Conservation (phyloP, 2,113 vertebrate species). For the Platysteira castanea region DNA sequence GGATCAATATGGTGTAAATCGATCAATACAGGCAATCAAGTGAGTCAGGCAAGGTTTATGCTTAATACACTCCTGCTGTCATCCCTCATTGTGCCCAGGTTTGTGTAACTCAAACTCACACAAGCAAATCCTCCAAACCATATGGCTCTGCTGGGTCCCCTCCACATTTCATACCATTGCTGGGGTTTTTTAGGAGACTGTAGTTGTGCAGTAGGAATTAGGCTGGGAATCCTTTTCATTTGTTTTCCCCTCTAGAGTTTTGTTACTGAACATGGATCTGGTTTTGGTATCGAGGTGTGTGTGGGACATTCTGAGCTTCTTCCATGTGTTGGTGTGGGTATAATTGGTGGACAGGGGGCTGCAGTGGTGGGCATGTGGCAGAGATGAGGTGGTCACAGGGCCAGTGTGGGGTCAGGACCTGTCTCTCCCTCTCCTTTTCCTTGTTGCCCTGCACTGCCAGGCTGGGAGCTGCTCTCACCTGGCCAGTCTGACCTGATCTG, state of each 20-base stretch:
- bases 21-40: constrained; percentile 22
- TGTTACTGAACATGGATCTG: neutral
- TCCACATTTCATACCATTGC: neutral
- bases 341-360: neutral
- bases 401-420: neutral
- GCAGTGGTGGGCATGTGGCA: neutral
- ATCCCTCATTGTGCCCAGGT: neutral
- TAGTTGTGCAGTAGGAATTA: neutral
- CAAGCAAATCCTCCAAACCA: neutral
- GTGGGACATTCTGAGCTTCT: neutral
- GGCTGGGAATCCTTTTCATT: neutral
- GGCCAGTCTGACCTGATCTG: neutral
- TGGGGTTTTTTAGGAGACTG: neutral
- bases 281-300: neutral
- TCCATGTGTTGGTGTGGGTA: accelerated
- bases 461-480: neutral
- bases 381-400: neutral
- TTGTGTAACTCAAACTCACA: neutral
- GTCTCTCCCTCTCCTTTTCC: neutral
- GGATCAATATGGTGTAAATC: constrained; percentile 2
- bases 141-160: neutral
- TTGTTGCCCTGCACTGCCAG: neutral
- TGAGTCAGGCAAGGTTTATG: constrained; percentile 7
- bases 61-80: constrained; percentile 16
- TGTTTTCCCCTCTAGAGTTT: too few species aligned